A percentile compares a stretch with the other conserved stretches of the same genome.
These are phyloP conservation scores for Exephanes ischioxanthus DNA, from an alignment of 2,888 invertebrate species.

Conservation along the genomic window DNA sequence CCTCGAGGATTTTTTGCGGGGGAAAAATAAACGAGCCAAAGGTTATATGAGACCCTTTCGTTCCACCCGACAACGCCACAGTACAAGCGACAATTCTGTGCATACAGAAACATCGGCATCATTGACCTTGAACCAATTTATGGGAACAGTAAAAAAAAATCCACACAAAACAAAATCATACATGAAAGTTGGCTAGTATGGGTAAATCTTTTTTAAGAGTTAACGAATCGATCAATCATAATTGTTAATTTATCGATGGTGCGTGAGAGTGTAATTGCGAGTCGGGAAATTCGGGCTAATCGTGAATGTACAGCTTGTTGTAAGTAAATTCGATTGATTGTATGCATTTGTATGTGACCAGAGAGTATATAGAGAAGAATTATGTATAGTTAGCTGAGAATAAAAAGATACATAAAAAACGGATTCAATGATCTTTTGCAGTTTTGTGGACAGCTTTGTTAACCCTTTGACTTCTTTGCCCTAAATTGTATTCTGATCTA, in stretches of 20 bases:
- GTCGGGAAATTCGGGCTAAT: constrained; percentile 26
- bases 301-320: constrained; percentile 50
- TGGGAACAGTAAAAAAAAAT: constrained; percentile 56
- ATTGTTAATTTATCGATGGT: constrained; percentile 28
- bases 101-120: constrained; percentile 36
- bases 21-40: not conserved
- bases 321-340: constrained; percentile 50
- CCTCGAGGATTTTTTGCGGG: not conserved
- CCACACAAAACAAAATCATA: constrained; percentile 39
- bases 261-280: not conserved
- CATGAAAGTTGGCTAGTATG: constrained; percentile 60
- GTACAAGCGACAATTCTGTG: constrained; percentile 52
- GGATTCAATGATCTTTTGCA: not conserved
- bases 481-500: not conserved
- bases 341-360: constrained; percentile 47
- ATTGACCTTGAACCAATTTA: constrained; percentile 60
- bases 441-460: not conserved
- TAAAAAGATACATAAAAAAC: constrained; percentile 15
- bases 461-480: not conserved
- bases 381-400: constrained; percentile 28
- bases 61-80: constrained; percentile 27
- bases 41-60: not conserved
- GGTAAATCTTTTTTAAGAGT: constrained; percentile 49
- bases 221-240: constrained; percentile 53
- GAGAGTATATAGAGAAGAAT: not conserved